Base-by-base conservation (phyloP, 2,888 invertebrate species). In the Lymantria monacha region DNA sequence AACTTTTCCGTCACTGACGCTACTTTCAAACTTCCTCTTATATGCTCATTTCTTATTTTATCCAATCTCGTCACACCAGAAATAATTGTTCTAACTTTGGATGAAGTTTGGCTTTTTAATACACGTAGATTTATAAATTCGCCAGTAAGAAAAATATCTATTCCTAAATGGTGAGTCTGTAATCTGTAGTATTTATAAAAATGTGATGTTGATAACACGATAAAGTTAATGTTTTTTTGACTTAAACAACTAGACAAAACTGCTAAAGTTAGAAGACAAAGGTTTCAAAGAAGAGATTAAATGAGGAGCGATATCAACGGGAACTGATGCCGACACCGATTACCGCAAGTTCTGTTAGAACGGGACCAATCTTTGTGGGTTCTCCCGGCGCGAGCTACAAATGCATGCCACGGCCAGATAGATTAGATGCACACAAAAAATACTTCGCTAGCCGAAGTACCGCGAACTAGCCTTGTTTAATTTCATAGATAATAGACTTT, bases 291-390 rank as follows among this genome's bases (percentile, higher is more conserved):
- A 79, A 81, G 61, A 76, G 70, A 74, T 74, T 78, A 79, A 79
- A 78, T 74, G 75, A 76, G 71, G 65, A 51, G 42, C 57, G 59
- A 59, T 63, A 68, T 63, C 67, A 66, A 69, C 69, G 63, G 65
- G 70, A 71, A 74, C 69, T 68, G 72, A 75, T 74, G 72, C 66
- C 64, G 72, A 69, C 73, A 69, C 56, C 71, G 78, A 79, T 83
- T 82, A 85, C 82, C 81, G 82, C 80, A 82, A 84, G 72, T 70
- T 72, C 74, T 75, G 69, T 76, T 74, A 74, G 73, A 87, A 86
- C 87, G 87, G 86, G 80, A 85, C 69, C 63, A 68, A 67, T 73
- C 72, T 81, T 82, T 81, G 79, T 81, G 74, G 70, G 64, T 67
- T 74, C 36, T 76, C 69, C 72, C 63, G 51, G 56, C n/a, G 49